Evolutionary conservation across 2,113 vertebrate genomes (phyloP), one percentile per base, ranked within the genome.

Genomic region (Zootoca vivipara): DNA sequence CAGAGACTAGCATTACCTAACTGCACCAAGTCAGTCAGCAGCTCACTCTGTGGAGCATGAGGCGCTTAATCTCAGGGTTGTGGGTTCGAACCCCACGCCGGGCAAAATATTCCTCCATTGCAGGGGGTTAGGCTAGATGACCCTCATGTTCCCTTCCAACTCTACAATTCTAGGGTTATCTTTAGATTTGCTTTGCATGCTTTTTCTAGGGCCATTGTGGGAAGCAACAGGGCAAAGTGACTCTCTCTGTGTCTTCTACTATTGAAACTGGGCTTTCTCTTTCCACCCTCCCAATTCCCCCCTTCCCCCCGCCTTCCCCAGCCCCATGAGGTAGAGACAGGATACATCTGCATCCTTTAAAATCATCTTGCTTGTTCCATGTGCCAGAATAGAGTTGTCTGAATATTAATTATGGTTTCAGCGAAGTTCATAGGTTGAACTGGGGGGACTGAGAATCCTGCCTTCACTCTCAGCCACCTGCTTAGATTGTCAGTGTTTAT

Each of bases 401-500:
- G 96, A 97, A 97, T 97, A 97, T 97, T 97, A 97, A 97, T 97
- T 97, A 96, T 89, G 92, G 93, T 89, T 95, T 96, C 94, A 92
- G 94, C 94, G 94, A 96, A 96, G 96, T 97, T 97, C 96, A 95
- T 96, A 46, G 86, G 96, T 91, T 96, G 96, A 96, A 96, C 94
- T 94, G 92, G 92, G 96, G 46, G 96, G 96, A 96, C 94, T 94
- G 94, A 96, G 95, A 96, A 96, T 96, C 94, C 95, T 95, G 96
- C 94, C 93, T 96, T 96, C 93, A 62, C 94, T 95, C 75, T 81
- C 94, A 97, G 96, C 96, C 97, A 97, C 97, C 96, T 97, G 96
- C 96, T 97, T 96, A 96, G 96, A 96, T 97, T 96, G 81, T 96
- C 96, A 96, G 96, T 96, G 94, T 97, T 97, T 97, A 97, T 97